A percentile compares a stretch with the other conserved stretches of the same genome.
phyloP scores from a whole-genome alignment of 2,113 vertebrate species.

The Zosterops lateralis region DNA sequence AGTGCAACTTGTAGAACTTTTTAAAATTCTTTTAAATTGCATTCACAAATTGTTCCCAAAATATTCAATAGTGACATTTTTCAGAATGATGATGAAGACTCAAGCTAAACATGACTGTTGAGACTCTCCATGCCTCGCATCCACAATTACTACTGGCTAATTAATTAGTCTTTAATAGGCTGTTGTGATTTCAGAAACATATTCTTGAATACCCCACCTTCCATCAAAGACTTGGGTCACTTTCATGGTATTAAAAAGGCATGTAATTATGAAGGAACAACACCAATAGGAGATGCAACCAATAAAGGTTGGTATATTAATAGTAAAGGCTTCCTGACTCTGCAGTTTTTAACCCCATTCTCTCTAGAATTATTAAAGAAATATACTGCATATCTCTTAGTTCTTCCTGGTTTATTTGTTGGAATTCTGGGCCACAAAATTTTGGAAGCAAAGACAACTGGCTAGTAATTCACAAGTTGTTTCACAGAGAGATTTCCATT shows the following conservation, averaged over 20 bases:
- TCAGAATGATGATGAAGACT: not conserved
- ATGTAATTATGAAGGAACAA: not conserved
- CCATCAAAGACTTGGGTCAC: not conserved
- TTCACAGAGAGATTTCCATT: not conserved
- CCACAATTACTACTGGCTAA: not conserved
- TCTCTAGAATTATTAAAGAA: not conserved
- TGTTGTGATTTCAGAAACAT: not conserved
- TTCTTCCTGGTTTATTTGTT: not conserved
- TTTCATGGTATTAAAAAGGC: not conserved
- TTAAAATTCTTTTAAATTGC: not conserved
- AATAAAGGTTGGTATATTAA: not conserved
- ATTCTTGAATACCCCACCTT: not conserved
- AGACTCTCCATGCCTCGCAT: not conserved
- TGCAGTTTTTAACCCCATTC: not conserved
- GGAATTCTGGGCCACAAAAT: not conserved
- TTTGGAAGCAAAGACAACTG: not conserved
- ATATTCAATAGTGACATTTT: not conserved
- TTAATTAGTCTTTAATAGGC: not conserved
- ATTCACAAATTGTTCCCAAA: not conserved
- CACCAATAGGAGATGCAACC: not conserved
- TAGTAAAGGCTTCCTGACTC: not conserved
- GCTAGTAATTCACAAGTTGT: not conserved
- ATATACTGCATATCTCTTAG: not conserved
- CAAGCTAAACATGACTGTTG: not conserved
- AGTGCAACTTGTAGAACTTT: not conserved